A percentile compares a stretch with the other conserved stretches of the same genome.
These are phyloP conservation scores for Alectoris magna DNA, from an alignment of 2,797 vertebrate genomes.

Conservation along the genomic window DNA sequence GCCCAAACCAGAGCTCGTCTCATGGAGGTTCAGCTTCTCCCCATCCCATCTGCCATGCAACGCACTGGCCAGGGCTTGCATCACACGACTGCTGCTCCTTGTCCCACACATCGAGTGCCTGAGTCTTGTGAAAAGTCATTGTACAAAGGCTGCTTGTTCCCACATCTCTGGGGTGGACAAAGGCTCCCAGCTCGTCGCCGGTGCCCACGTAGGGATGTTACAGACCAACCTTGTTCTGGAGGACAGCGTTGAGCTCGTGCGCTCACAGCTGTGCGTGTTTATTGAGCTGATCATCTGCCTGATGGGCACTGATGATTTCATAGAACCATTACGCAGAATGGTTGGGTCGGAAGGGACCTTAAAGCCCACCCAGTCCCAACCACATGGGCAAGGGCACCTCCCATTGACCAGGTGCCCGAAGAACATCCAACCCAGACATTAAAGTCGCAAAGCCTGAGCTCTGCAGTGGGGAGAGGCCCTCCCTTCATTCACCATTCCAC, in stretches of 20 bases:
- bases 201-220: background rate
- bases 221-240: background rate
- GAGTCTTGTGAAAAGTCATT: background rate
- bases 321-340: background rate
- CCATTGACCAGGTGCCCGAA: background rate
- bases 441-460: background rate
- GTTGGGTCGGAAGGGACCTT: background rate
- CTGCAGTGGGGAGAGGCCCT: background rate
- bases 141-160: background rate
- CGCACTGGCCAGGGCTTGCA: rapidly evolving
- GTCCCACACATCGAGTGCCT: background rate
- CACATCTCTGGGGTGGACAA: background rate
- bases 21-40: background rate
- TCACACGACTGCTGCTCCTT: rapidly evolving
- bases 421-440: background rate
- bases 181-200: rapidly evolving
- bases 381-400: no score
- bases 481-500: background rate
- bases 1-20: background rate
- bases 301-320: background rate
- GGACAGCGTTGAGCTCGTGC: rapidly evolving
- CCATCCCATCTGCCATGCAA: background rate
- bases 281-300: background rate
- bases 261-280: background rate
- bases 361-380: background rate